Evolutionary conservation across 2,797 vertebrate genomes (phyloP).

Genomic region (Chromobotia macracanthus): DNA sequence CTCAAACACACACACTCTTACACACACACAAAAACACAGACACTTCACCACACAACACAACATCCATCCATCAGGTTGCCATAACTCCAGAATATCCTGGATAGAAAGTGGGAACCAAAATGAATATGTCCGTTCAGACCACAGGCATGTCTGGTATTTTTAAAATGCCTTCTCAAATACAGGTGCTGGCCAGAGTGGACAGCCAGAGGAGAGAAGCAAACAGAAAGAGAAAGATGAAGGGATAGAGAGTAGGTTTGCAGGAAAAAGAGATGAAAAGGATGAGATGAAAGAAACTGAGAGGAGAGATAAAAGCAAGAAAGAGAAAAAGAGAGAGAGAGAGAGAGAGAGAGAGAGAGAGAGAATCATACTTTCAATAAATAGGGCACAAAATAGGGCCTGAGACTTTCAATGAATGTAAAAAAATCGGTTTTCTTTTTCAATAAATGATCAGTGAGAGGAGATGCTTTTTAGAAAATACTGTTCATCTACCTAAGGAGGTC

Average conservation of each 20-base stretch:
- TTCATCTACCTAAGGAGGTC: not conserved
- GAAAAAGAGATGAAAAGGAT: conserved; percentile 10
- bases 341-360: not conserved
- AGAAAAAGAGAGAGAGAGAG: not conserved
- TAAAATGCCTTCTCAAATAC: conserved; percentile 79
- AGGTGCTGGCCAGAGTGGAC: conserved; percentile 66
- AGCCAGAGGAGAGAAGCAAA: conserved; percentile 17
- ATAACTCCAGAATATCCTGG: conserved; percentile 41
- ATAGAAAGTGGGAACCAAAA: conserved; percentile 52
- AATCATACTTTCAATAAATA: not conserved
- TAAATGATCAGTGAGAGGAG: not conserved
- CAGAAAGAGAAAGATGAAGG: conserved; percentile 15
- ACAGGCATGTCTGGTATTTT: conserved; percentile 77
- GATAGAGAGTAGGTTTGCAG: not conserved
- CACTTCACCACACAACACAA: conserved; percentile 41
- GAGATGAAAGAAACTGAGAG: not conserved
- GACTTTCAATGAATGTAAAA: not conserved
- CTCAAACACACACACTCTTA: conserved; percentile 24
- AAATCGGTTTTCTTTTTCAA: no score
- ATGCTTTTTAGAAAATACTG: not conserved
- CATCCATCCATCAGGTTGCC: conserved; percentile 48
- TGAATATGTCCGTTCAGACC: conserved; percentile 77
- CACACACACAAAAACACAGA: conserved; percentile 24
- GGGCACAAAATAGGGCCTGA: not conserved
- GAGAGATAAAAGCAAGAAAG: not conserved